Evolutionary conservation across 2,888 invertebrate species (phyloP), one percentile per base, ranked within the genome.

Genomic region (Muscina levida): DNA sequence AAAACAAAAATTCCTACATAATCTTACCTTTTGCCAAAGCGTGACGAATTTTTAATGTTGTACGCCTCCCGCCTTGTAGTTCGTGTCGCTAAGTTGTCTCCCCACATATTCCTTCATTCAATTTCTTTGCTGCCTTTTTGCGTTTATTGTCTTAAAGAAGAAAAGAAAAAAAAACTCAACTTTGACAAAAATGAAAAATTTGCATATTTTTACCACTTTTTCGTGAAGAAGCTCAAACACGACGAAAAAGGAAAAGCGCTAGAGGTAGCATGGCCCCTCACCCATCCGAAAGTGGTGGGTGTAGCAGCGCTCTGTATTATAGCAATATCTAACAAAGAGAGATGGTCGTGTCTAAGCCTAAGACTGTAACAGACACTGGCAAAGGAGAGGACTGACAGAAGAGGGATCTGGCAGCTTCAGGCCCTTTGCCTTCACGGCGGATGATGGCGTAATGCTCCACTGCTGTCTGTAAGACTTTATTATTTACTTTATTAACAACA

Each of bases 21-120:
- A 66, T 59, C 48, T 39, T 31, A 46, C 42, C 48, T 37, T 31
- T 46, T 48, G 15, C 22, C 48, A 72, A 77, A 75, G 70, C 81
- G 74, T 81, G 77, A 81, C 77, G 72, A 74, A 57, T 77, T 68
- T 81, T 75, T 39, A 77, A 74, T 77, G 71, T 77, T 37, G 37
- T 19, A n/a, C n/a, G 17, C n/a, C 8, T 11, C 19, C 19, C 62
- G 62, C 42, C 62, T 46, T 68, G 11, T 53, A 39, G 6, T 51
- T 46, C 46, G 13, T 37, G 51, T n/a, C n/a, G 53, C 39, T 15
- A 56, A 77, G 4, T n/a, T n/a, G n/a, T 31, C 31, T 31, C 8
- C 3, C 31, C 31, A 56, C 11, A 24, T 10, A 39, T 39, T 53
- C 51, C 39, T 51, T 15, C 37, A n/a, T 31, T 46, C 10, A 31